Conservation (phyloP, 92 coral and sea anemone genomes). For the Palythoa caribaeorum region DNA sequence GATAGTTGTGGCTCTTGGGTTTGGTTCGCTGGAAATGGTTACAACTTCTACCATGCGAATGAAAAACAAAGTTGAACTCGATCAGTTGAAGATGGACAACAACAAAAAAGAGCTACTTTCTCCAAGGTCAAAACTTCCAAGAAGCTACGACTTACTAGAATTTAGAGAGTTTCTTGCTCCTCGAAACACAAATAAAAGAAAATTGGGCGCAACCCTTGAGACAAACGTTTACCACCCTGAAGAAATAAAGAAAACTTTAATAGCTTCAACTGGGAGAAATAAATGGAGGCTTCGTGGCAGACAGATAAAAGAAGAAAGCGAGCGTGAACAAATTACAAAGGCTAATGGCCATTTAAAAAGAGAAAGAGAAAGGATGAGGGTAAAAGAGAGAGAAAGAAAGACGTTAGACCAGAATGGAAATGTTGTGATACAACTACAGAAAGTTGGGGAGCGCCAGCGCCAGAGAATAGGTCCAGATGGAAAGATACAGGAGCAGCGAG, state of each 20-base stretch:
- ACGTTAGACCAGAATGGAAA: slow-evolving; percentile 51
- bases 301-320: slow-evolving; percentile 57
- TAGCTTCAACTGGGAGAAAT: background rate
- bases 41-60: background rate
- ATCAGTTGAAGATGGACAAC: background rate
- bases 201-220: background rate
- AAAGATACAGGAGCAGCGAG: slow-evolving; percentile 62
- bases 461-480: slow-evolving; percentile 60
- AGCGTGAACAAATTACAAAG: slow-evolving; percentile 32
- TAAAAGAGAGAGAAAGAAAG: slow-evolving; percentile 71
- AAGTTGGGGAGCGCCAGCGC: slow-evolving; percentile 78
- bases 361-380: slow-evolving; percentile 63
- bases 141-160: background rate
- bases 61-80: background rate
- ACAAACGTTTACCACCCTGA: background rate
- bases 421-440: slow-evolving; percentile 58
- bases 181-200: background rate
- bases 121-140: background rate
- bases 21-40: background rate
- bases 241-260: background rate
- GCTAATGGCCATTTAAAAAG: slow-evolving; percentile 46
- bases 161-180: background rate
- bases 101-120: background rate
- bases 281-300: slow-evolving; percentile 7
- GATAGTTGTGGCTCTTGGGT: background rate